Evolutionary conservation across 2,888 invertebrate species (phyloP).

Genomic region (Polydrusus cervinus): DNA sequence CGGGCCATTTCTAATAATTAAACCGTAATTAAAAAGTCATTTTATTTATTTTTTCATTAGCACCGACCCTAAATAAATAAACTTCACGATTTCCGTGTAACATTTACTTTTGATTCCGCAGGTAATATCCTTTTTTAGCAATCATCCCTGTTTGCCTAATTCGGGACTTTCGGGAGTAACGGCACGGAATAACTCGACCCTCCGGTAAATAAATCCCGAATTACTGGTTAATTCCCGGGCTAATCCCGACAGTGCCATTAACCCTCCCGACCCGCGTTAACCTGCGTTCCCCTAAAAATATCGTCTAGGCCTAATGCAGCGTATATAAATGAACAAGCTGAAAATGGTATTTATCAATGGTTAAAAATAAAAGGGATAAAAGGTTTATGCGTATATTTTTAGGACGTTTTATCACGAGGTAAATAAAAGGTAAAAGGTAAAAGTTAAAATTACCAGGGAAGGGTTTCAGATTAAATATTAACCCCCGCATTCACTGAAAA

Average conservation of each 20-base stretch:
- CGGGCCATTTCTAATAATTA: too few relatives aligned
- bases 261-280: slow-evolving; percentile 32
- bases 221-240: slow-evolving; percentile 34
- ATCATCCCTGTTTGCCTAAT: slow-evolving; percentile 29
- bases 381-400: not conserved
- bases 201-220: slow-evolving; percentile 37
- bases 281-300: slow-evolving; percentile 38
- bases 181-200: slow-evolving; percentile 34
- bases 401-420: not conserved
- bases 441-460: too few relatives aligned
- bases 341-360: slow-evolving; percentile 2
- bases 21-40: too few relatives aligned
- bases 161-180: slow-evolving; percentile 25
- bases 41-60: too few relatives aligned
- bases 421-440: not conserved
- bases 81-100: not conserved
- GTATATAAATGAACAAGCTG: slow-evolving; percentile 7
- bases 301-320: slow-evolving; percentile 23
- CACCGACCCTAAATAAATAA: too few relatives aligned
- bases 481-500: too few relatives aligned
- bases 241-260: slow-evolving; percentile 40
- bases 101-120: slow-evolving; percentile 15
- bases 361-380: slow-evolving; percentile 9
- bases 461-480: too few relatives aligned
- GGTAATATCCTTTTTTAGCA: slow-evolving; percentile 29